Evolutionary conservation across 2,797 vertebrate species (phyloP).

Genomic region (Gobionotothen gibberifrons): DNA sequence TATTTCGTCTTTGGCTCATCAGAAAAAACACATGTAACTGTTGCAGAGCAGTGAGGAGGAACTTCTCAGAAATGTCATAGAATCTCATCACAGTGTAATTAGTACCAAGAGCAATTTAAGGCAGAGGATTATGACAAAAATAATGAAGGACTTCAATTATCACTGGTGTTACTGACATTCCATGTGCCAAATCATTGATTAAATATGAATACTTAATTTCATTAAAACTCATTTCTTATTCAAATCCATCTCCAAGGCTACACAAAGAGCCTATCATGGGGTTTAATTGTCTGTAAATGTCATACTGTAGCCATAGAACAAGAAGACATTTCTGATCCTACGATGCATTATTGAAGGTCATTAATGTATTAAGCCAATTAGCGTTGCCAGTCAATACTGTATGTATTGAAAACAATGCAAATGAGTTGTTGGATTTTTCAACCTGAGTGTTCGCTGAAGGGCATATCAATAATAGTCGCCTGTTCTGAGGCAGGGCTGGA

Average conservation of each 20-base stretch:
- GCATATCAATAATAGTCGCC: constrained; percentile 32
- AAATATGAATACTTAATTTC: constrained; percentile 52
- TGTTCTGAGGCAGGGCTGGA: background rate
- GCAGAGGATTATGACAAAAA: constrained; percentile 33
- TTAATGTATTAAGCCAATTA: constrained; percentile 12
- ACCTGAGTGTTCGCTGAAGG: constrained; percentile 10
- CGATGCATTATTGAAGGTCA: constrained; percentile 1
- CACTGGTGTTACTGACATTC: constrained; percentile 17
- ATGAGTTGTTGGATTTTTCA: background rate
- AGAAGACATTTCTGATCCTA: background rate
- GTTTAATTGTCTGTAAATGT: constrained; percentile 13
- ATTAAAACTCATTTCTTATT: constrained; percentile 33
- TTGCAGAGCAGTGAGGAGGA: background rate
- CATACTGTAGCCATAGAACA: background rate
- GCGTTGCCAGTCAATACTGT: background rate
- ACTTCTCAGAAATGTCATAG: constrained; percentile 13
- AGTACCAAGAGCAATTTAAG: constrained; percentile 19
- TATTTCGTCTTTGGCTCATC: constrained; percentile 8
- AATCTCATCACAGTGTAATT: constrained; percentile 34
- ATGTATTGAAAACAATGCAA: constrained; percentile 2
- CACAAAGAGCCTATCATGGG: background rate
- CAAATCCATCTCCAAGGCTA: background rate
- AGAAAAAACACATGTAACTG: background rate
- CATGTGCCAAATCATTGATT: constrained; percentile 39
- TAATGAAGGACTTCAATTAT: constrained; percentile 36